Evolutionary conservation across 2,113 vertebrate genomes (phyloP).

Genomic region (Brienomyrus longianalis): DNA sequence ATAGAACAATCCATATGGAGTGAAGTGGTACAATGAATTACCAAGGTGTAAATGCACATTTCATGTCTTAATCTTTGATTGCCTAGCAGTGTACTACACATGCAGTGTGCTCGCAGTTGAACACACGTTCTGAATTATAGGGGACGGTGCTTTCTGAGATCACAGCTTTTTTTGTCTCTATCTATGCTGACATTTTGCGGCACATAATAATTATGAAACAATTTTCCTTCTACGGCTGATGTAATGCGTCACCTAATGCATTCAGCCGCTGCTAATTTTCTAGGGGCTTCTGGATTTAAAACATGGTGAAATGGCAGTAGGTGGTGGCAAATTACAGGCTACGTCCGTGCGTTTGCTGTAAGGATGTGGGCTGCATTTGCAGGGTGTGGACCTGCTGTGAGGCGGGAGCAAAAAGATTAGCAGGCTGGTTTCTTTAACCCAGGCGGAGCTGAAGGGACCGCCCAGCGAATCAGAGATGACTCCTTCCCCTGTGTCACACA

Average conservation of each 20-base stretch:
- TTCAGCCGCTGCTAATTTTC: not conserved
- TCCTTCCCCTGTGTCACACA: not conserved
- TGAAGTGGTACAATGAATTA: not conserved
- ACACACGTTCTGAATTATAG: not conserved
- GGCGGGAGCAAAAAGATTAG: not conserved
- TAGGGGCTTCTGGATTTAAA: not conserved
- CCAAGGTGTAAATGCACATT: not conserved
- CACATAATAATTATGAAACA: constrained; percentile 5
- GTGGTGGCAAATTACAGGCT: not conserved
- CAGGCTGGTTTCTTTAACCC: not conserved
- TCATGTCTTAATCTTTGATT: not conserved
- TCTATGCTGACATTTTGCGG: not conserved
- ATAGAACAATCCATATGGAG: not conserved
- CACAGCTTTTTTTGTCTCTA: not conserved
- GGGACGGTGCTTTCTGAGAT: not conserved
- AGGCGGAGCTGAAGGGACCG: not conserved
- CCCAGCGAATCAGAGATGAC: not conserved
- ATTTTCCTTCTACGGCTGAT: not conserved
- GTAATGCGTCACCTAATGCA: not conserved
- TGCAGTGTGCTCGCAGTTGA: not conserved
- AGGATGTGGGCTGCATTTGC: not conserved
- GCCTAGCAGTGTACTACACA: not conserved
- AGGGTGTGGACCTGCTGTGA: not conserved
- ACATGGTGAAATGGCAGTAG: not conserved
- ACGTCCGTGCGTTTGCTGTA: not conserved